phyloP scores from a whole-genome alignment of 2,113 vertebrate species.

The Montifringilla adamsi region DNA sequence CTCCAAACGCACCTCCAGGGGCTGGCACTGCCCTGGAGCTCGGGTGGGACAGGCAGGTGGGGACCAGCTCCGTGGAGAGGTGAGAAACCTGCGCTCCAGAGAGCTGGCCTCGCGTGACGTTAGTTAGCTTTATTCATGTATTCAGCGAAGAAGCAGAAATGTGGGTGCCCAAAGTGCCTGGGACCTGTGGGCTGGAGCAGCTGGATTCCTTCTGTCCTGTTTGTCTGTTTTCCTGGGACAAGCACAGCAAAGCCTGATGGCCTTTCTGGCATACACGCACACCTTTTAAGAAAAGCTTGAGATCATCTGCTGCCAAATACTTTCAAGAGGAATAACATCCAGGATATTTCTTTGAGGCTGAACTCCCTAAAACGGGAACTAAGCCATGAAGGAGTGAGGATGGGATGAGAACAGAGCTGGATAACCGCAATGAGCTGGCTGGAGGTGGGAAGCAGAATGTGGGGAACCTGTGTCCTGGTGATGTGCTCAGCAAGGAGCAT shows the following conservation, averaged over 20 bases:
- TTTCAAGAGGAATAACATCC: neutral
- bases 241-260: neutral
- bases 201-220: neutral
- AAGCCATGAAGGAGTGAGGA: neutral
- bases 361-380: neutral
- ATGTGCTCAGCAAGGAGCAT: neutral
- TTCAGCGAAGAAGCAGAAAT: neutral
- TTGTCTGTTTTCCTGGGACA: neutral
- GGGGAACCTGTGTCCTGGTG: neutral
- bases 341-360: neutral
- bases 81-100: neutral
- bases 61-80: fast-evolving
- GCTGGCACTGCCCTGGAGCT: neutral
- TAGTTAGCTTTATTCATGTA: fast-evolving
- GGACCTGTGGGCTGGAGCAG: neutral
- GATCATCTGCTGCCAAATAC: neutral
- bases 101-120: neutral
- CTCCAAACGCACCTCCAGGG: fast-evolving
- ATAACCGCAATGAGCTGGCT: fast-evolving
- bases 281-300: neutral
- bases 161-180: neutral
- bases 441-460: neutral
- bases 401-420: neutral
- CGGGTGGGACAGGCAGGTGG: neutral
- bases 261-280: neutral